These are phyloP conservation scores for Phoxinus phoxinus DNA, from an alignment of 2,113 vertebrate species.

Conservation along the genomic window DNA sequence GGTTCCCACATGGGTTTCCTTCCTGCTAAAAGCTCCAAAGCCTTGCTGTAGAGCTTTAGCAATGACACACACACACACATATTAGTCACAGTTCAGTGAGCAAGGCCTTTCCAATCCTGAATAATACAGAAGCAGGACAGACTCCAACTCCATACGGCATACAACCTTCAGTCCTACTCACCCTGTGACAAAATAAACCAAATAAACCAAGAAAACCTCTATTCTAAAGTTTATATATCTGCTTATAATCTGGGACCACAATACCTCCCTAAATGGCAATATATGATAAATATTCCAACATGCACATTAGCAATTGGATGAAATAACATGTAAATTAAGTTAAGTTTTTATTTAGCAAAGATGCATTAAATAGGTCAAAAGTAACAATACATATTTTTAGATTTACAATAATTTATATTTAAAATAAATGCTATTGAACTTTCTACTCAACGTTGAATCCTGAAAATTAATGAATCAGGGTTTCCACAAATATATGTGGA, in stretches of 20 bases:
- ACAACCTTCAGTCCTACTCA: constrained; percentile 16
- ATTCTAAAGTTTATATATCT: background rate
- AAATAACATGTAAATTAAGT: background rate
- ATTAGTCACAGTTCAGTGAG: constrained; percentile 52
- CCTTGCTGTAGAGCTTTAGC: background rate
- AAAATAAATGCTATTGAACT: background rate
- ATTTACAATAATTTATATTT: background rate
- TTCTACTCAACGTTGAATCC: background rate
- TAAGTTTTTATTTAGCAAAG: background rate
- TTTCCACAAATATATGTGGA: background rate
- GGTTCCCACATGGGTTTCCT: constrained; percentile 66
- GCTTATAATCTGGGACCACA: background rate
- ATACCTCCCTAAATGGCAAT: background rate
- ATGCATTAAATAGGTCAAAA: background rate
- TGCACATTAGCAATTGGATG: background rate
- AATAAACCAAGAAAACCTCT: constrained; percentile 7
- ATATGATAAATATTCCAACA: background rate
- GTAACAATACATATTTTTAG: background rate
- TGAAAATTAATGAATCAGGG: background rate
- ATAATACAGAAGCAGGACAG: constrained; percentile 31
- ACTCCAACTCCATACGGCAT: background rate
- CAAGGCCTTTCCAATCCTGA: constrained; percentile 34
- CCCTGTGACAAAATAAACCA: background rate
- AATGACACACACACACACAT: constrained; percentile 35
- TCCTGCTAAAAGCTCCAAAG: constrained; percentile 52